Evolutionary conservation across 2,113 vertebrate genomes (phyloP).

Genomic region (Pelodiscus sinensis): DNA sequence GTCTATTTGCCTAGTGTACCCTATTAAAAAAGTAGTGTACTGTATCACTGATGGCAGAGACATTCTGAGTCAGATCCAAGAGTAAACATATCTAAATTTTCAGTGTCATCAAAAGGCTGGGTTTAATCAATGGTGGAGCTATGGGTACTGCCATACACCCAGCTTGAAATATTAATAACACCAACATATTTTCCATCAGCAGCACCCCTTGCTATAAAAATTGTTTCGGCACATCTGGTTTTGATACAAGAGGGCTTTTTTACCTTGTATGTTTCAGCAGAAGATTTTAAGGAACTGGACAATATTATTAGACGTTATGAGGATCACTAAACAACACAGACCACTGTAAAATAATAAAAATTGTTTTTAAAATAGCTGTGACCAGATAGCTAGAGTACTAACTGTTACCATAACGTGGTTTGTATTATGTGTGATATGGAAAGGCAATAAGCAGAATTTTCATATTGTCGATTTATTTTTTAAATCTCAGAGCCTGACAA

Average conservation of each 20-base stretch:
- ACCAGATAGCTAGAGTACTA: not conserved
- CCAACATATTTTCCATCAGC: not conserved
- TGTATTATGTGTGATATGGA: no score
- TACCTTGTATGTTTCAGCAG: fast-evolving
- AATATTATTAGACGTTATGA: fast-evolving
- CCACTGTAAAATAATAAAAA: not conserved
- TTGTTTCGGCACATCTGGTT: not conserved
- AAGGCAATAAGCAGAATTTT: not conserved
- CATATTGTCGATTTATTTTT: not conserved
- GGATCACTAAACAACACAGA: fast-evolving
- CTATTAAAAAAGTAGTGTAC: not conserved
- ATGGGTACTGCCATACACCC: not conserved
- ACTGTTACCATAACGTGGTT: not conserved
- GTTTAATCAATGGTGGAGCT: fast-evolving
- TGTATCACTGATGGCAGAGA: not conserved
- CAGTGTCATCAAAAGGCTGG: not conserved
- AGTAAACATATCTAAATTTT: not conserved
- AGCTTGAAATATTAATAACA: not conserved
- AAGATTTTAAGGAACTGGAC: fast-evolving
- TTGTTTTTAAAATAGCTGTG: fast-evolving
- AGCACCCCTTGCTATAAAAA: not conserved
- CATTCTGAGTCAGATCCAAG: not conserved
- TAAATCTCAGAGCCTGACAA: not conserved
- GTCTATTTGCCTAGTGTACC: not conserved
- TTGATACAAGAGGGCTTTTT: not conserved